Evolutionary conservation across 2,113 vertebrate species (phyloP).

Genomic region (Grammomys surdaster): DNA sequence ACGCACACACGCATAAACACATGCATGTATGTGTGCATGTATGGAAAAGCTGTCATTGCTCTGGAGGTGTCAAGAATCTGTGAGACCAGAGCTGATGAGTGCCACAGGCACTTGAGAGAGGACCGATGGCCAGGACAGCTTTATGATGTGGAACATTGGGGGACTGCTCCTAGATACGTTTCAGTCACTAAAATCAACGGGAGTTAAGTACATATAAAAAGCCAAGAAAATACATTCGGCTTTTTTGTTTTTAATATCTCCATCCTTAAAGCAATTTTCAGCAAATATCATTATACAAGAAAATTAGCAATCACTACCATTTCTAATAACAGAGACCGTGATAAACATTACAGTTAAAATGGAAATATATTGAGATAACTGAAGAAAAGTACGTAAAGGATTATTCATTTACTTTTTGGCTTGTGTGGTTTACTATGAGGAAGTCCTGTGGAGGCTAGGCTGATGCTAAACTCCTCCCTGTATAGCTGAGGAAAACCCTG

Average conservation of each 20-base stretch:
- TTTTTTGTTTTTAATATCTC: not conserved
- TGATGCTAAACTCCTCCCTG: not conserved
- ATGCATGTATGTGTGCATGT: no score
- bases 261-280: constrained; percentile 42
- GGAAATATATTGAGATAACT: not conserved
- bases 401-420: not conserved
- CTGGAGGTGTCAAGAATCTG: no score
- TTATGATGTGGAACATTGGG: constrained; percentile 12
- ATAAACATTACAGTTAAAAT: not conserved
- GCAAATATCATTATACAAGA: not conserved
- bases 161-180: constrained; percentile 27
- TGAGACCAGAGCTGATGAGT: not conserved
- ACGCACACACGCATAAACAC: no score
- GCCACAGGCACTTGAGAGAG: not conserved
- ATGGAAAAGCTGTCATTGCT: no score
- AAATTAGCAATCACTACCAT: constrained; percentile 27
- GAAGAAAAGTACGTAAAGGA: not conserved
- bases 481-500: not conserved
- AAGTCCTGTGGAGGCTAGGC: not conserved
- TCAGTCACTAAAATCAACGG: constrained; percentile 55
- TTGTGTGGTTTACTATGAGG: not conserved
- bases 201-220: constrained; percentile 61
- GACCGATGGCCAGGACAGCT: not conserved
- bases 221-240: constrained; percentile 40
- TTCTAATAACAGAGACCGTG: constrained; percentile 8